A percentile compares a stretch with the other conserved stretches of the same genome.
Evolutionary conservation across 2,113 vertebrate genomes (phyloP).

Genomic region (Eretmochelys imbricata): DNA sequence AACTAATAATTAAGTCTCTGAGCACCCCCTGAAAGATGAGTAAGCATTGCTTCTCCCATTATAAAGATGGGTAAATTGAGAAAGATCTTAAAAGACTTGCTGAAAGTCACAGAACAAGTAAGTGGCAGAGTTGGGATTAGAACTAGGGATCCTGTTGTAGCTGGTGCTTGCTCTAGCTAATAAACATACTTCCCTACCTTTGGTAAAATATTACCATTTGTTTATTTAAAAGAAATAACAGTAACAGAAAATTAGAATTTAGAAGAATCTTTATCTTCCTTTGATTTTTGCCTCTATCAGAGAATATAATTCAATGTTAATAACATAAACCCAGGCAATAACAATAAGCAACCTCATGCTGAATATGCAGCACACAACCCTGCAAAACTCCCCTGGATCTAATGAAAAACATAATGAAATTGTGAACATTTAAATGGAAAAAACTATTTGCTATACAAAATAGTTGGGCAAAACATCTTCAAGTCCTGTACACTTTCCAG

Average conservation of each 20-base stretch:
- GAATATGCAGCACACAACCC: slow-evolving; percentile 3
- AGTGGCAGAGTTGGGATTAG: neutral
- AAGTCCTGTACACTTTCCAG: slow-evolving; percentile 55
- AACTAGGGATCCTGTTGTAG: neutral
- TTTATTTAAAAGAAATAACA: slow-evolving; percentile 27
- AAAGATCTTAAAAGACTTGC: neutral
- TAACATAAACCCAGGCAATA: slow-evolving; percentile 13
- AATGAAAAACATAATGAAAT: slow-evolving; percentile 70
- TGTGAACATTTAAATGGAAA: slow-evolving; percentile 40
- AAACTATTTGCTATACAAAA: slow-evolving; percentile 15
- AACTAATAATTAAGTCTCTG: neutral
- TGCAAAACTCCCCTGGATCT: slow-evolving; percentile 50
- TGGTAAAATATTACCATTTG: slow-evolving; percentile 48
- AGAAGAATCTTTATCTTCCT: neutral
- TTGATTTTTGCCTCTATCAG: slow-evolving; percentile 30
- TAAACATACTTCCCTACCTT: neutral
- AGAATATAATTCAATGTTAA: slow-evolving; percentile 18
- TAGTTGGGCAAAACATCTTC: slow-evolving; percentile 28
- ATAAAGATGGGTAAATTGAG: neutral
- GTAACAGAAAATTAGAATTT: slow-evolving; percentile 4
- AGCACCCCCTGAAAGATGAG: neutral
- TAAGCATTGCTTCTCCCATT: neutral
- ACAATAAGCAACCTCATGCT: slow-evolving; percentile 8
- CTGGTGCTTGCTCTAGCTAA: neutral
- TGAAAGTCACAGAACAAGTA: neutral